These are phyloP conservation scores for Pelagia noctiluca DNA, from an alignment of 30 jellyfish, hydroid and myxozoan genomes.

Conservation along the genomic window DNA sequence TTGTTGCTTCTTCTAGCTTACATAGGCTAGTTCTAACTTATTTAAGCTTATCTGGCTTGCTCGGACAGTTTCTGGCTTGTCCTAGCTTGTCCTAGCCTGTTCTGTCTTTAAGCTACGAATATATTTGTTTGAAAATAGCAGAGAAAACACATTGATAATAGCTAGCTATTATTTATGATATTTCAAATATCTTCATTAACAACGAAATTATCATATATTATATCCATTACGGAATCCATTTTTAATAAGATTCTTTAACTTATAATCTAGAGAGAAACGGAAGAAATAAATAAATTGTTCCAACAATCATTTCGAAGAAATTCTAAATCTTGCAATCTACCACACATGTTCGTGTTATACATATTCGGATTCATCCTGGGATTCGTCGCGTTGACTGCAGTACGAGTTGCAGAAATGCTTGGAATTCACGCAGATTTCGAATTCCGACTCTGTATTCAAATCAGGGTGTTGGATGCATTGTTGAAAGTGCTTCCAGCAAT, in stretches of 20 bases:
- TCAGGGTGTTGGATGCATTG: slow-evolving; percentile 4
- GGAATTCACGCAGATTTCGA: slow-evolving; percentile 7
- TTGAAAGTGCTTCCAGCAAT: slow-evolving; percentile 20
- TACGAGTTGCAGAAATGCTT: not conserved
- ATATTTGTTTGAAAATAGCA: no score
- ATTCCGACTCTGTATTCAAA: not conserved
- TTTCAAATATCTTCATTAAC: no score
- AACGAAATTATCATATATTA: no score
- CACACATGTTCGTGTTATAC: not conserved
- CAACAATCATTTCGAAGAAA: not conserved
- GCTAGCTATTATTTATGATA: no score
- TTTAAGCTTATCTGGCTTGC: no score
- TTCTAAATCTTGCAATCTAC: not conserved
- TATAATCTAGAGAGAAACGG: not conserved
- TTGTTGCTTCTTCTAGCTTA: no score
- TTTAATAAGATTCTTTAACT: not conserved
- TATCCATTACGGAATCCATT: not conserved
- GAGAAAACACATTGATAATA: no score
- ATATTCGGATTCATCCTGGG: not conserved
- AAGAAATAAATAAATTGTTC: no score
- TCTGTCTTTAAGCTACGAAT: no score
- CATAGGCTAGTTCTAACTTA: no score
- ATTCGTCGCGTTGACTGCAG: slow-evolving; percentile 3
- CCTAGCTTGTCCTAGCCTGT: no score
- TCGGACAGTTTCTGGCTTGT: no score